Conservation (phyloP, 2,888 invertebrate species). For the Mechanitis mazaeus region DNA sequence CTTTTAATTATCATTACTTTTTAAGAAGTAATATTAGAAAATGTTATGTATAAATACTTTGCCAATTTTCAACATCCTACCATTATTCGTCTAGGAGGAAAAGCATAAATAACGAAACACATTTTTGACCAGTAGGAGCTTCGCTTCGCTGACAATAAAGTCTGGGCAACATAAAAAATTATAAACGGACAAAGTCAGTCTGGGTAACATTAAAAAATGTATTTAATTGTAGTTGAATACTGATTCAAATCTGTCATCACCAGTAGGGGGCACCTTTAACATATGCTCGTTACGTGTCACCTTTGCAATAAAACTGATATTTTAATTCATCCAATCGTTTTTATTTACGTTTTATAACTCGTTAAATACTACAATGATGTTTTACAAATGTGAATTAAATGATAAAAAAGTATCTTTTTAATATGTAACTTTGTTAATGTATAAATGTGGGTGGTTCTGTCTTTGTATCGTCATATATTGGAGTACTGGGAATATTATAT, state of each 20-base stretch:
- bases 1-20: neutral
- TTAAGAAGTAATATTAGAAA: neutral
- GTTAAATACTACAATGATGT: neutral
- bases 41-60: no score
- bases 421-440: no score
- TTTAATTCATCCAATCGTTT: conserved; percentile 25
- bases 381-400: neutral
- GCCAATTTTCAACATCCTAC: no score
- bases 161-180: no score
- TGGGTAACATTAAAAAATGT: neutral
- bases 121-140: no score
- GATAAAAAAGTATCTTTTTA: no score
- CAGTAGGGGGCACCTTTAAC: conserved; percentile 42
- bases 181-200: neutral
- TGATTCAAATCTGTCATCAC: conserved; percentile 31
- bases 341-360: conserved; percentile 6
- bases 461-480: no score
- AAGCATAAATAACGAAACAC: no score
- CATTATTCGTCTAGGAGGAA: no score
- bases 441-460: no score
- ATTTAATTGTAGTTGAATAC: conserved; percentile 2
- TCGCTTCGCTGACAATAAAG: no score
- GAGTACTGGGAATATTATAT: no score
- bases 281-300: conserved; percentile 46
- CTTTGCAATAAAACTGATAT: conserved; percentile 40